Percentiles rank a stretch among this genome's conserved stretches.
Evolutionary conservation across 2,113 vertebrate genomes (phyloP).

Genomic region (Todiramphus saurophagus): DNA sequence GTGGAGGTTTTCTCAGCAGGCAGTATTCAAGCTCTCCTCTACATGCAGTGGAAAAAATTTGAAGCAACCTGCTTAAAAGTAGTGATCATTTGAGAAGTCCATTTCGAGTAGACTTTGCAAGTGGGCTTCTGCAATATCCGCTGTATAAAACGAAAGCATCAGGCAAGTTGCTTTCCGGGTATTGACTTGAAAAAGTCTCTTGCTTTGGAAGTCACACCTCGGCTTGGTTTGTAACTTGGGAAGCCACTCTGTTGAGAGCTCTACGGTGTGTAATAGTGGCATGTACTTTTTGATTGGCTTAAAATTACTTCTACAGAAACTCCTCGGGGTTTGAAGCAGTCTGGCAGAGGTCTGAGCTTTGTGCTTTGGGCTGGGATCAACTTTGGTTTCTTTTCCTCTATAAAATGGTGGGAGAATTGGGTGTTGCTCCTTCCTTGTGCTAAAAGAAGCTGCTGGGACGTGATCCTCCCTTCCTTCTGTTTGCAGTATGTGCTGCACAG

Average conservation of each 20-base stretch:
- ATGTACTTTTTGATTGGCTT: not conserved
- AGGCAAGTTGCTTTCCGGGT: not conserved
- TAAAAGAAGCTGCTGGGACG: accelerated
- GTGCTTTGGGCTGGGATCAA: not conserved
- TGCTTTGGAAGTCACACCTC: not conserved
- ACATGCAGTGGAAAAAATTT: not conserved
- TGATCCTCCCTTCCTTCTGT: accelerated
- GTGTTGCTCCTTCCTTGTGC: accelerated
- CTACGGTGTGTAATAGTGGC: too few species aligned
- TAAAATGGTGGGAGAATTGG: accelerated
- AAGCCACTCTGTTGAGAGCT: accelerated
- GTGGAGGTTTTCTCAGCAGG: not conserved
- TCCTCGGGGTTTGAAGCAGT: not conserved
- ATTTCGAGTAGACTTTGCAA: not conserved
- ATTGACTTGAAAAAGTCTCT: not conserved
- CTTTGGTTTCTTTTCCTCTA: not conserved
- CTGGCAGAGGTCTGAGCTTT: not conserved
- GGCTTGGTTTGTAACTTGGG: not conserved
- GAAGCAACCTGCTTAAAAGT: not conserved
- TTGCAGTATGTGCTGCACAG: accelerated
- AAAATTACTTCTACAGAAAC: not conserved
- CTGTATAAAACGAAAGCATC: not conserved
- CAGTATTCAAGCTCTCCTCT: not conserved
- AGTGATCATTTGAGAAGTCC: not conserved
- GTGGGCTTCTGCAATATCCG: not conserved